Conservation (phyloP, 2,797 vertebrate genomes). For the Kryptolebias ocellatus region DNA sequence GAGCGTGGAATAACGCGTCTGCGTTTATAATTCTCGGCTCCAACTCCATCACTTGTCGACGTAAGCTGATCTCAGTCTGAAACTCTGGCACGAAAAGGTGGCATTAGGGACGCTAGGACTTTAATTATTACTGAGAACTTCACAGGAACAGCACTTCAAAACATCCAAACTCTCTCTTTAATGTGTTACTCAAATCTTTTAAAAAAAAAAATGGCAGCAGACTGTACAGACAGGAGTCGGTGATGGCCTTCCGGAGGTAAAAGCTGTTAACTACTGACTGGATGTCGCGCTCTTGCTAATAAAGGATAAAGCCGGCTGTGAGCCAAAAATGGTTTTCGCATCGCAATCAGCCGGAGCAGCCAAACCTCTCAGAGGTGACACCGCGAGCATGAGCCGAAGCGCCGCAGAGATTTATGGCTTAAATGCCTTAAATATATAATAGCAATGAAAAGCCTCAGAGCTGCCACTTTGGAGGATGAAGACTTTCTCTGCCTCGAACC, state of each 20-base stretch:
- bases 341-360: conserved; percentile 53
- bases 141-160: no score
- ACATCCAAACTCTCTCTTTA: conserved; percentile 21
- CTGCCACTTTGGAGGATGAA: conserved; percentile 55
- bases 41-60: no score
- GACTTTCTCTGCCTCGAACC: conserved; percentile 42
- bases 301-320: conserved; percentile 55
- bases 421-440: conserved; percentile 67
- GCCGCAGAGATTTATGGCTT: conserved; percentile 55
- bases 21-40: no score
- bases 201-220: conserved; percentile 36
- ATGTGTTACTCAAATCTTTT: conserved; percentile 45
- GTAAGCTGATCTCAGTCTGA: no score
- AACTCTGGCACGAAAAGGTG: no score
- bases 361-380: conserved; percentile 59
- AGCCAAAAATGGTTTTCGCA: conserved; percentile 64
- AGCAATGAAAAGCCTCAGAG: conserved; percentile 50
- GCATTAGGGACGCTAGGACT: no score
- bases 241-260: conserved; percentile 34
- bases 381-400: conserved; percentile 36
- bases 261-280: conserved; percentile 62
- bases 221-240: conserved; percentile 20
- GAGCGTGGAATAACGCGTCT: no score
- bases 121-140: no score
- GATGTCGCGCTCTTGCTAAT: conserved; percentile 56